phyloP scores from a whole-genome alignment of 2,113 vertebrate genomes.

The Emydocephalus ijimae region DNA sequence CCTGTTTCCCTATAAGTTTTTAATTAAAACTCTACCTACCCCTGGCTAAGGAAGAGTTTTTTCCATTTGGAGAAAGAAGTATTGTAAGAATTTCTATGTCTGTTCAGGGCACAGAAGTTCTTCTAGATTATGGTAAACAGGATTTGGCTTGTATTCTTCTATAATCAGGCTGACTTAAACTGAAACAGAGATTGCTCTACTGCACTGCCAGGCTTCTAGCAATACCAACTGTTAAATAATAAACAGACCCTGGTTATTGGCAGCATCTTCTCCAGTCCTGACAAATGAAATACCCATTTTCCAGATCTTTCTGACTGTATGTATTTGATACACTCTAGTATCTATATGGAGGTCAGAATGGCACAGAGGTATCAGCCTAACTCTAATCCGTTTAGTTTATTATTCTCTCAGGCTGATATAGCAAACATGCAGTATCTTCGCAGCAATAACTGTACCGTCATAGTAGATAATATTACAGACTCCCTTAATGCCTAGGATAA shows the following conservation, averaged over 20 bases:
- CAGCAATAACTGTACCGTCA: slow-evolving; percentile 67
- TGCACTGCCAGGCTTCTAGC: slow-evolving; percentile 77
- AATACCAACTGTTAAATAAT: slow-evolving; percentile 86
- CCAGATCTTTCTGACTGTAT: slow-evolving; percentile 64
- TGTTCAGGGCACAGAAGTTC: slow-evolving; percentile 68
- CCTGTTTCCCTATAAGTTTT: not conserved
- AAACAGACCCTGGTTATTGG: slow-evolving; percentile 77
- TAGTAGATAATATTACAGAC: slow-evolving; percentile 68
- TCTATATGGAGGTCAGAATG: slow-evolving; percentile 44
- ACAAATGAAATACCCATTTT: slow-evolving; percentile 60
- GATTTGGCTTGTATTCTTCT: slow-evolving; percentile 70
- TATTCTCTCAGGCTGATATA: slow-evolving; percentile 66
- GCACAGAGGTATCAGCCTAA: slow-evolving; percentile 59
- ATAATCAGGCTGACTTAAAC: slow-evolving; percentile 72
- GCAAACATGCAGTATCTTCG: slow-evolving; percentile 63
- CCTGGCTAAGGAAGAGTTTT: slow-evolving; percentile 36
- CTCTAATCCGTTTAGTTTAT: slow-evolving; percentile 71
- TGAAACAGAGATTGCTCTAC: slow-evolving; percentile 76
- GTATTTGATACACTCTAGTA: slow-evolving; percentile 47
- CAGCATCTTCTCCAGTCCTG: slow-evolving; percentile 52
- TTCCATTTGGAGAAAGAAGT: slow-evolving; percentile 54
- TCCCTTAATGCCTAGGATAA: slow-evolving; percentile 56
- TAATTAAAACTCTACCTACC: fast-evolving
- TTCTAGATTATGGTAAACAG: slow-evolving; percentile 68
- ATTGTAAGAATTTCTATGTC: slow-evolving; percentile 63